These are phyloP conservation scores for Cydia fagiglandana DNA, from an alignment of 1,140 invertebrate species.

Conservation along the genomic window DNA sequence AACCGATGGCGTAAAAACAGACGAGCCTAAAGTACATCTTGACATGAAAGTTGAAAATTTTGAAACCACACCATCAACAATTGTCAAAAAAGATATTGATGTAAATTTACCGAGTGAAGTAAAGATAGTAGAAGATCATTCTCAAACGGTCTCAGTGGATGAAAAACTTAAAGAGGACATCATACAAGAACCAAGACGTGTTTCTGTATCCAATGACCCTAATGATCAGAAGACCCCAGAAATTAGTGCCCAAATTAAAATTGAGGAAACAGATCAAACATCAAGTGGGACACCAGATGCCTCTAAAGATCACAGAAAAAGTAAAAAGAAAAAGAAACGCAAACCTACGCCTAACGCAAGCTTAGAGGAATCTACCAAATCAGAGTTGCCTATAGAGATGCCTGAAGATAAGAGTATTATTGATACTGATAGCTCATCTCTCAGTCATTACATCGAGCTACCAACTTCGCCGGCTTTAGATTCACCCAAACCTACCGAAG, in stretches of 20 bases:
- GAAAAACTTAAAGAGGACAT: background rate
- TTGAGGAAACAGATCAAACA: conserved; percentile 30
- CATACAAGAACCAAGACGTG: background rate
- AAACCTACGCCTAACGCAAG: conserved; percentile 47
- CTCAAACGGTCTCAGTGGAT: background rate
- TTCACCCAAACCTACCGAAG: conserved; percentile 63
- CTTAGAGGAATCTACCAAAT: conserved; percentile 43
- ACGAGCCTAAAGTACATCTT: conserved; percentile 55
- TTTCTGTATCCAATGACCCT: background rate
- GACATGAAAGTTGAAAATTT: conserved; percentile 59
- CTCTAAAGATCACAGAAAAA: conserved; percentile 48
- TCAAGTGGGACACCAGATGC: conserved; percentile 40
- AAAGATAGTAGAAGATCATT: conserved; percentile 52
- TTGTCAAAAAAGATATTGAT: conserved; percentile 65
- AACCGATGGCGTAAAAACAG: conserved; percentile 44
- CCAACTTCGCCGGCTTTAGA: conserved; percentile 55
- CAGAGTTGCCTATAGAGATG: conserved; percentile 45
- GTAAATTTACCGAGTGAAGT: conserved; percentile 56
- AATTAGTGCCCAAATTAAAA: conserved; percentile 16
- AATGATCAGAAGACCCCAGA: background rate
- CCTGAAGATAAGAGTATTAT: conserved; percentile 58
- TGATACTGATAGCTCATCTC: conserved; percentile 66
- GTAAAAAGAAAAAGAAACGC: conserved; percentile 57
- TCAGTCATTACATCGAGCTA: conserved; percentile 68
- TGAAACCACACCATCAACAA: conserved; percentile 42